Evolutionary conservation across 2,113 vertebrate species (phyloP).

Genomic region (Cardinalis cardinalis): DNA sequence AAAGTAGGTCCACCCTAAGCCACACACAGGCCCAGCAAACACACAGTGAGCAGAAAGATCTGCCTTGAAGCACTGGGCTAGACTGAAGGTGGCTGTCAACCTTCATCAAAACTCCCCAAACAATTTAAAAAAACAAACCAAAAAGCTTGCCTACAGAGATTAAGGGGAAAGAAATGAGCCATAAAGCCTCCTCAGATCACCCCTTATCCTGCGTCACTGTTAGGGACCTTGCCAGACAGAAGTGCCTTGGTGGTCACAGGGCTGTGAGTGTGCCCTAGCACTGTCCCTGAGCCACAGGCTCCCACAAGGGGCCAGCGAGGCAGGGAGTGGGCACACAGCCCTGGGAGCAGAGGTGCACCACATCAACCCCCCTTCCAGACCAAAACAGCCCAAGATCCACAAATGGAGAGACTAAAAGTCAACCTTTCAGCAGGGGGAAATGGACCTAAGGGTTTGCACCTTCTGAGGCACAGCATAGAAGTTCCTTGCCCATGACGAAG

Average conservation of each 20-base stretch:
- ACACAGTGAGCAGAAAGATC: neutral
- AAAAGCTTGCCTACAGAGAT: neutral
- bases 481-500: neutral
- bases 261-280: neutral
- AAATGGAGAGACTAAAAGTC: neutral
- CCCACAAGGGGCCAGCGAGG: fast-evolving
- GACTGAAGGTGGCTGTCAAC: neutral
- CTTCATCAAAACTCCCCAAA: fast-evolving
- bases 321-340: neutral
- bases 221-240: neutral
- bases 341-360: neutral
- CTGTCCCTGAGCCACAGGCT: neutral
- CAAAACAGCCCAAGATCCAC: neutral
- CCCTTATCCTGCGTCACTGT: neutral
- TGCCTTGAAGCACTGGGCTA: neutral
- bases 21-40: neutral
- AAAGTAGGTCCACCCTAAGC: neutral
- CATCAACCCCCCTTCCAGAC: fast-evolving
- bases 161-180: neutral
- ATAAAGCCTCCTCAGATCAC: neutral
- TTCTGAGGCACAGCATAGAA: neutral
- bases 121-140: neutral
- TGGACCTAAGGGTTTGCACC: neutral
- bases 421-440: neutral
- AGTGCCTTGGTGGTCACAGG: neutral